Evolutionary conservation across 1,140 invertebrate genomes (phyloP), one percentile per base, ranked within the genome.

Genomic region (Teleogryllus occipitalis): DNA sequence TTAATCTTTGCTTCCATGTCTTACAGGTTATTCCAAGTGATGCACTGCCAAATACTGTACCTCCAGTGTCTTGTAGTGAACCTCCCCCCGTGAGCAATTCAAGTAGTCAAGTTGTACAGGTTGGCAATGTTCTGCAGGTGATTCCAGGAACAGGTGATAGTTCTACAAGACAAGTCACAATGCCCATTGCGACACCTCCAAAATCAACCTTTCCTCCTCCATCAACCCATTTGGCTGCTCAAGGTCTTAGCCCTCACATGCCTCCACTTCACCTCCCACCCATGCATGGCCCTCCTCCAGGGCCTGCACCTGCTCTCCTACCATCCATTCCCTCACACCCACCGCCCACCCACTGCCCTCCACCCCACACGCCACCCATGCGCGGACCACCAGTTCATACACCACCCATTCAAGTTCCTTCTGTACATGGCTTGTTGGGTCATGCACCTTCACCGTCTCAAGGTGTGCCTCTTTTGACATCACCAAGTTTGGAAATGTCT

Each of bases 91-190:
- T 27, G 72, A 82, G 0, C 46, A 80, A 8, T 74, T 0, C 78
- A 18, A 10, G 47, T 77, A 85, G 82, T 47, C 85, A 86, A 75
- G 85, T 87, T 14, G 82, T 89, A 0, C 87, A 89, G 82, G 85
- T 89, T 74, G 88, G 88, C 75, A 88, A 89, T 83, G 85, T 89
- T 76, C 82, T 89, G 7, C 88, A 89, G 83, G 87, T 89, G 65
- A 85, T 89, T 8, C 88, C 90, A 8, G 88, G 86, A 18, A 83
- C 83, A 22, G 84, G 0, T 82, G 86, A 8, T 85, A 87, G 74
- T 86, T 73, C 47, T 18, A 54, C 76, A n/a, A 65, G 49, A 10
- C 77, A 46, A 12, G 10, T 77, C 46, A 77, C 76, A 77, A 18
- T 47, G 39, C 76, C 76, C n/a, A 14, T 76, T 46, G 39, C 27